phyloP scores from a whole-genome alignment of 2,113 vertebrate genomes.

The Tachysurus fulvidraco region DNA sequence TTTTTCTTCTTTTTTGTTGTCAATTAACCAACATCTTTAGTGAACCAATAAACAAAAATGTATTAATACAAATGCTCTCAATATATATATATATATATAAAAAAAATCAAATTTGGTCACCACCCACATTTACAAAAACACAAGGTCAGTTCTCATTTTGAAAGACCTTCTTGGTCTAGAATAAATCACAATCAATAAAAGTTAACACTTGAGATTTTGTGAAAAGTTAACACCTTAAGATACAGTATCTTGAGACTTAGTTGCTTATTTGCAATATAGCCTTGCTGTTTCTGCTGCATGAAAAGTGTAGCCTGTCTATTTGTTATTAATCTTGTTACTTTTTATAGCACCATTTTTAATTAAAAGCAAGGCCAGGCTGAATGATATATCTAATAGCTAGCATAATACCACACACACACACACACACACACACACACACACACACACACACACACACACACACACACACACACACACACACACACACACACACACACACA shows the following conservation, averaged over 20 bases:
- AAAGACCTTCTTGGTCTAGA: background rate
- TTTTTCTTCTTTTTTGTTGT: background rate
- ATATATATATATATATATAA: background rate
- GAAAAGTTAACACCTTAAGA: background rate
- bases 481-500: background rate
- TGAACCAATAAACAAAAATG: background rate
- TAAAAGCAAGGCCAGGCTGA: slow-evolving; percentile 12
- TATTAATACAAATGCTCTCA: background rate
- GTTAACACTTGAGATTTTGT: background rate
- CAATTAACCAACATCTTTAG: background rate
- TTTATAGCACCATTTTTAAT: background rate
- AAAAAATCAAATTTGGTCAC: background rate
- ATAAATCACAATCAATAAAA: background rate
- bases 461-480: too few relatives aligned
- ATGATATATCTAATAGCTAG: background rate
- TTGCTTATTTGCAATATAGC: background rate
- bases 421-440: background rate
- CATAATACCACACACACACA: background rate
- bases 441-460: background rate
- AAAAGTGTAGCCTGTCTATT: slow-evolving; percentile 10
- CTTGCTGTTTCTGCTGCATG: slow-evolving; percentile 24
- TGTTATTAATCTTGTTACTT: slow-evolving; percentile 24
- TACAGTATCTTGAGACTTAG: background rate
- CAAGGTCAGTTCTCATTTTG: background rate
- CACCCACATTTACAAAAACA: background rate